Evolutionary conservation across 2,797 vertebrate species (phyloP).

Genomic region (Coccyzus lansbergi): DNA sequence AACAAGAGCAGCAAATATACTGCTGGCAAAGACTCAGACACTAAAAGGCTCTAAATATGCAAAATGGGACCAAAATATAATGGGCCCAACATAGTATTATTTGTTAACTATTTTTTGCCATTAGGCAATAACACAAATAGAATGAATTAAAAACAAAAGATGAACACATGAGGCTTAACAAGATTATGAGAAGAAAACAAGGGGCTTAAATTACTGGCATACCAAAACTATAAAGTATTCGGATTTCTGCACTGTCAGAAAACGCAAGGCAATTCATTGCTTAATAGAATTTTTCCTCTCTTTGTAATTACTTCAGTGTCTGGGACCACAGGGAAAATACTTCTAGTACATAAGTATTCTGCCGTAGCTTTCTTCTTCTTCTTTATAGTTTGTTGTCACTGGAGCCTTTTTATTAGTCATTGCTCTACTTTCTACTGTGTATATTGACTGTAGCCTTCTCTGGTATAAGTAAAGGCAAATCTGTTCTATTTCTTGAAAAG

Average conservation of each 20-base stretch:
- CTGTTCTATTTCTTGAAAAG: neutral
- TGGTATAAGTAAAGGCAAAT: neutral
- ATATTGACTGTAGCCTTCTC: neutral
- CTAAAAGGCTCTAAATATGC: neutral
- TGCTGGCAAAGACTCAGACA: neutral
- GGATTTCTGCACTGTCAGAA: neutral
- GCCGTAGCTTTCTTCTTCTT: neutral
- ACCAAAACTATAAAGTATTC: constrained; percentile 28
- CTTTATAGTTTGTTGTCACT: neutral
- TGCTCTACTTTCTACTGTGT: neutral
- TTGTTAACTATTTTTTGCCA: constrained; percentile 41
- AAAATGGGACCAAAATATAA: constrained; percentile 22
- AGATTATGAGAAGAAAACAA: constrained; percentile 39
- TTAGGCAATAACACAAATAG: constrained; percentile 23
- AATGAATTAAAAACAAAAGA: constrained; percentile 45
- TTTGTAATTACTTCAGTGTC: constrained; percentile 15
- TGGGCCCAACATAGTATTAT: neutral
- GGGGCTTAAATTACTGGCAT: neutral
- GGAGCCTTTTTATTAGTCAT: neutral
- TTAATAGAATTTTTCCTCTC: constrained; percentile 23
- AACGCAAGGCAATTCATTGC: neutral
- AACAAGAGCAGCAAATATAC: neutral
- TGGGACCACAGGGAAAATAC: neutral
- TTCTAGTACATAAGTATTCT: neutral
- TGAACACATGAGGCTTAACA: constrained; percentile 20